Evolutionary conservation across 1,140 invertebrate species (phyloP), one percentile per base, ranked within the genome.

Genomic region (Rhopalosiphum padi): DNA sequence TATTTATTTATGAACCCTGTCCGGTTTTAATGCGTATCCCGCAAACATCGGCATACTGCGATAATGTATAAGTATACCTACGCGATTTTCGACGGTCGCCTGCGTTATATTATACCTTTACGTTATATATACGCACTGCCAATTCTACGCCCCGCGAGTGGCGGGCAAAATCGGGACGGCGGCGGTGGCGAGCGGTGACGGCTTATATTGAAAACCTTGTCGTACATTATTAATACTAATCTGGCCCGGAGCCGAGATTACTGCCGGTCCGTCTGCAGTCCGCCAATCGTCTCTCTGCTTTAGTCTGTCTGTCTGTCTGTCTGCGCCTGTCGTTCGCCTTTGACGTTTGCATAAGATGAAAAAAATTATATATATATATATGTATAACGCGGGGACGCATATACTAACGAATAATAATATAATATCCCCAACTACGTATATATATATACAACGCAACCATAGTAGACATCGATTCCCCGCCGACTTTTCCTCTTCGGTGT

Each of bases 211-310:
- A 93, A 83, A 86, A 93, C 82, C 48, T 86, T 41, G 91, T 92
- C 90, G 43, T 93, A 93, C 77, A 85, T 86, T 93, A 86, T 93
- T 93, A 93, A 93, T 86, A 93, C n/a, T 93, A 93, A 85, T 85
- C 91, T 86, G 60, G 90, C 46, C 91, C 43, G 68, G 41, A 85
- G 46, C 43, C 82, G 82, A 92, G 91, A 83, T 92, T 92, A 91
- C 90, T 85, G 82, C 68, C 43, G 43, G 53, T 85, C 88, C 35
- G 37, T 43, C 87, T n/a, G 48, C 48, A 43, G 90, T 35, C 37
- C 30, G 55, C 41, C 90, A 43, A 41, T 77, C 90, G 60, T 77
- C 60, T 77, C 60, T 77, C 60, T n/a, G 60, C 60, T 77, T 77
- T n/a, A 30, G 90, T 91, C 90, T 82, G 90, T 77, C 90, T 91